A percentile compares a stretch with the other conserved stretches of the same genome.
These are phyloP conservation scores for Tenthredo notha DNA, from an alignment of 2,888 invertebrate species.

Conservation along the genomic window DNA sequence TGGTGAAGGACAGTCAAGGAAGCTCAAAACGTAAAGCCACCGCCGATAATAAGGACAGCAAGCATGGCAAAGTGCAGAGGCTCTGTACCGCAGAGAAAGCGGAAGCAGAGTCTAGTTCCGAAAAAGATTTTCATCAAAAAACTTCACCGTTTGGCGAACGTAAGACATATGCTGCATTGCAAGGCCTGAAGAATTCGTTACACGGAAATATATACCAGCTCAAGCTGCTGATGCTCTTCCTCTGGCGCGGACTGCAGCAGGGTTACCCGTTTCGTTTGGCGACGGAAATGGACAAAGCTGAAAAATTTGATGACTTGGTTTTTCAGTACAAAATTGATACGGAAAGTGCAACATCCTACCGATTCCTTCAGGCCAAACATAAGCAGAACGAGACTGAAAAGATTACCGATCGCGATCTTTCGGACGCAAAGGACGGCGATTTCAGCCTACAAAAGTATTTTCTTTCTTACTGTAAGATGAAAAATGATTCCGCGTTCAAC, in stretches of 20 bases:
- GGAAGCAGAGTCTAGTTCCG: too few species aligned
- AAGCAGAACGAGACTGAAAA: not conserved
- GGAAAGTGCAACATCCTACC: not conserved
- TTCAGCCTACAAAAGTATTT: not conserved
- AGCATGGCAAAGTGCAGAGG: too few species aligned
- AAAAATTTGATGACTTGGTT: not conserved
- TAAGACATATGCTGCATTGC: not conserved
- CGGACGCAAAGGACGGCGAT: too few species aligned
- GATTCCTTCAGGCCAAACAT: constrained; percentile 6
- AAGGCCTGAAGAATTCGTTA: not conserved
- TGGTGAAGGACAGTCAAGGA: too few species aligned
- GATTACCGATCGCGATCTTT: not conserved
- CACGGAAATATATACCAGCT: not conserved
- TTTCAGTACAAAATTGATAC: not conserved
- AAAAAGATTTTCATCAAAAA: too few species aligned
- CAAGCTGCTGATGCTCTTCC: not conserved
- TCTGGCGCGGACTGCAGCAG: not conserved
- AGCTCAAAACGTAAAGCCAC: too few species aligned
- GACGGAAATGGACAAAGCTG: not conserved
- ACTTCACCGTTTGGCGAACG: not conserved
- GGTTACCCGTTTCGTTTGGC: not conserved
- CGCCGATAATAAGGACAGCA: too few species aligned
- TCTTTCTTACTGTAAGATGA: not conserved
- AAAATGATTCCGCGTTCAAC: not conserved
- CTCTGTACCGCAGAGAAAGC: too few species aligned